Conservation (phyloP, 2,888 invertebrate genomes). For the Hypomecis punctinalis region DNA sequence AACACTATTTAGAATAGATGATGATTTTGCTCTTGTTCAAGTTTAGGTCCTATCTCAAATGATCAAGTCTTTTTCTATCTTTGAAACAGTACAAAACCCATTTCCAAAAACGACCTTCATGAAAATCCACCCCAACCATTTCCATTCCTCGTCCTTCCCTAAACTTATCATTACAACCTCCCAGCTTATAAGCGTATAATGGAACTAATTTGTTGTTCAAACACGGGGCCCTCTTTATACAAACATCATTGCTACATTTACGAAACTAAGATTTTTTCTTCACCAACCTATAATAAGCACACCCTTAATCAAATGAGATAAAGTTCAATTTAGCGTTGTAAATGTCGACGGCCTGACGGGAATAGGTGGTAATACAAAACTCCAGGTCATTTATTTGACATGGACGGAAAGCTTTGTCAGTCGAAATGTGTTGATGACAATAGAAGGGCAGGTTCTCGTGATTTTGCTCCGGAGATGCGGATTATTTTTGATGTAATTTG, state of each 20-base stretch:
- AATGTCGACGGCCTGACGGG: background rate
- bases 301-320: conserved; percentile 28
- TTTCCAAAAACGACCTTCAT: conserved; percentile 5
- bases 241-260: conserved; percentile 68
- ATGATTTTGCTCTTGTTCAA: no score
- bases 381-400: conserved; percentile 76
- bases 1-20: no score
- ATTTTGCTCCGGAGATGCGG: conserved; percentile 60
- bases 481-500: conserved; percentile 60
- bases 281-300: background rate
- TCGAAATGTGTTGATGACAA: conserved; percentile 54
- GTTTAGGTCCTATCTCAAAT: no score
- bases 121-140: conserved; percentile 34
- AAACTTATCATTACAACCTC: conserved; percentile 61
- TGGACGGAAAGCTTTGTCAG: conserved; percentile 74
- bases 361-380: conserved; percentile 54
- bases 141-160: conserved; percentile 49
- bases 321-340: conserved; percentile 42
- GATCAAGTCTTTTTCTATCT: no score
- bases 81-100: background rate
- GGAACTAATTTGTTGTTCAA: conserved; percentile 84
- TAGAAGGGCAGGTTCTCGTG: conserved; percentile 59
- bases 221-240: conserved; percentile 75
- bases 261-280: conserved; percentile 37
- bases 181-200: conserved; percentile 80